These are phyloP conservation scores for Gouania willdenowi DNA, from an alignment of 2,797 vertebrate species.

Conservation along the genomic window DNA sequence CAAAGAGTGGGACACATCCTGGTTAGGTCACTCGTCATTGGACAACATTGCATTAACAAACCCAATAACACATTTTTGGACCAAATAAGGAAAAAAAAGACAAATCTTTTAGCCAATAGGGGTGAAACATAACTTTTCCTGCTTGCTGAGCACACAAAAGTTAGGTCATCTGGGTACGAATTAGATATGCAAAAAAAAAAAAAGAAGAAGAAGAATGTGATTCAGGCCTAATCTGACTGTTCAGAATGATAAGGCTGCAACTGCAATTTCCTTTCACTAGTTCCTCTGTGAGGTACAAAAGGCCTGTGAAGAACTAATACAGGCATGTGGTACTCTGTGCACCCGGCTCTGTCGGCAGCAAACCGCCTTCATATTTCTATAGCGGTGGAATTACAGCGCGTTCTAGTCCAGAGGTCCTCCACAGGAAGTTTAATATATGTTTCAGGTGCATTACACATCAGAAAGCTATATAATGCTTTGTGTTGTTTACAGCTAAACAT, in stretches of 20 bases:
- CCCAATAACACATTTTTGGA: too few species aligned
- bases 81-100: too few species aligned
- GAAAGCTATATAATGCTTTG: constrained; percentile 47
- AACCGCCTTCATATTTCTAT: constrained; percentile 33
- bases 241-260: constrained; percentile 55
- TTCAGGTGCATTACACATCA: constrained; percentile 46
- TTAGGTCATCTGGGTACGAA: constrained; percentile 32
- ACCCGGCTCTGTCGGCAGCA: constrained; percentile 9
- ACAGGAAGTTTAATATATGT: constrained; percentile 40
- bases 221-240: constrained; percentile 57
- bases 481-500: constrained; percentile 53
- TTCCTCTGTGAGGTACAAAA: constrained; percentile 58
- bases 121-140: background rate
- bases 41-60: too few species aligned
- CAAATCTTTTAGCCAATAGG: too few species aligned
- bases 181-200: constrained; percentile 28
- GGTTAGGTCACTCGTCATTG: too few species aligned
- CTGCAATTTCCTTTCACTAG: constrained; percentile 66
- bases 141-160: constrained; percentile 47
- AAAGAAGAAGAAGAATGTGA: constrained; percentile 37
- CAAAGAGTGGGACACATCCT: too few species aligned
- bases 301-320: constrained; percentile 27
- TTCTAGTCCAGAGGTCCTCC: constrained; percentile 29
- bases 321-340: constrained; percentile 1
- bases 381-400: constrained; percentile 33